Conservation (phyloP, 2,888 invertebrate genomes). For the Melanargia galathea region DNA sequence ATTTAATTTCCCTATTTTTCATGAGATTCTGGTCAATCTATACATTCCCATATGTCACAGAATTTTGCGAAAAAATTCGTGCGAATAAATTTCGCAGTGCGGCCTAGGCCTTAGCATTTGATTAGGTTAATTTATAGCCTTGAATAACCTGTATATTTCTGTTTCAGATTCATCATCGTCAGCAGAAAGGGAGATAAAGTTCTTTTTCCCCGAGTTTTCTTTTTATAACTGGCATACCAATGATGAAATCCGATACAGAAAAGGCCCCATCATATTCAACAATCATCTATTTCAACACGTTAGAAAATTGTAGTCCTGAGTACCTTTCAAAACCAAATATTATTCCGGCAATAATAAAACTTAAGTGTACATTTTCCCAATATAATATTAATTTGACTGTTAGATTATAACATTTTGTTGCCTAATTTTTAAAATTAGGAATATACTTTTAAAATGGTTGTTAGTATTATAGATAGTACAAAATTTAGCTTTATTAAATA, state of each 20-base stretch:
- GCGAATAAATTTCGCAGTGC: no score
- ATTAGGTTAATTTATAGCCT: no score
- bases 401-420: background rate
- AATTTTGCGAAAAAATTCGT: no score
- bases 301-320: slow-evolving; percentile 54
- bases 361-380: background rate
- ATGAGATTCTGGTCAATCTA: no score
- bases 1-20: no score
- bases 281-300: slow-evolving; percentile 81
- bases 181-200: slow-evolving; percentile 88
- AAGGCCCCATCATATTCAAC: slow-evolving; percentile 79
- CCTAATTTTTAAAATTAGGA: slow-evolving; percentile 13
- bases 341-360: background rate
- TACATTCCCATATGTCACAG: no score
- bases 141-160: background rate
- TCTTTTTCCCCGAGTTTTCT: slow-evolving; percentile 93
- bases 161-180: slow-evolving; percentile 88
- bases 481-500: background rate
- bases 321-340: background rate
- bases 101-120: no score
- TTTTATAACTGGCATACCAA: slow-evolving; percentile 84
- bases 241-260: slow-evolving; percentile 77
- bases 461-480: slow-evolving; percentile 9
- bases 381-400: no score
- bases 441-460: slow-evolving; percentile 39